Base-by-base conservation (phyloP, 2,888 invertebrate genomes). In the Drosophila mulleri region DNA sequence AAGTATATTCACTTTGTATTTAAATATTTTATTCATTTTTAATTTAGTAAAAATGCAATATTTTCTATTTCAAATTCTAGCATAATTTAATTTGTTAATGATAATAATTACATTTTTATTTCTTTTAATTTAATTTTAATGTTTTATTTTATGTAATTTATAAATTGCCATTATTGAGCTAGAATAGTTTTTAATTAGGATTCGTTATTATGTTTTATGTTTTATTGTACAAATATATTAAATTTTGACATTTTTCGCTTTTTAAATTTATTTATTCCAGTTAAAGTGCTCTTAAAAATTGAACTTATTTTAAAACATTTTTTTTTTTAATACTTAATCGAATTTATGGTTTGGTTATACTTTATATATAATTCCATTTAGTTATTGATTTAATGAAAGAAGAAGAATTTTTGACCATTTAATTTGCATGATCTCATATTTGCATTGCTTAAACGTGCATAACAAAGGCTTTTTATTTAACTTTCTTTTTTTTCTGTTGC, bases 391-490 rank as follows among this genome's bases (percentile, higher is more conserved):
- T 45, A 16, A 26, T 2, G 29, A 11, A 4, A 9, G 4, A 35
- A 23, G 0, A 11, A 2, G 14, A 20, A 32, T 35, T 11, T 23
- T 23, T n/a, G n/a, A 18, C 26, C 39, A 11, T 26, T 42, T 16
- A 37, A 18, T 58, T 58, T 44, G 39, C 9, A 29, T 68, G 16
- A 63, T 44, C 41, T 59, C 23, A 11, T 18, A 44, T 48, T 42
- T 47, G 62, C 57, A n/a, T 44, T 57, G 35, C 48, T 39, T 45
- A 63, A 75, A 50, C 7, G 48, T 45, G 18, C 39, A 57, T 9
- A 29, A n/a, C 11, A 39, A 5, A 52, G 11, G 11, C 23, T 12
- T 67, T 20, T 54, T 48, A 50, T 26, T 35, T 29, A 11, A 48
- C 11, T 29, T 48, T 1, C 2, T 11, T n/a, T 29, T 18, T 32